Evolutionary conservation across 2,113 vertebrate genomes (phyloP).

Genomic region (Pyxicephalus adspersus): DNA sequence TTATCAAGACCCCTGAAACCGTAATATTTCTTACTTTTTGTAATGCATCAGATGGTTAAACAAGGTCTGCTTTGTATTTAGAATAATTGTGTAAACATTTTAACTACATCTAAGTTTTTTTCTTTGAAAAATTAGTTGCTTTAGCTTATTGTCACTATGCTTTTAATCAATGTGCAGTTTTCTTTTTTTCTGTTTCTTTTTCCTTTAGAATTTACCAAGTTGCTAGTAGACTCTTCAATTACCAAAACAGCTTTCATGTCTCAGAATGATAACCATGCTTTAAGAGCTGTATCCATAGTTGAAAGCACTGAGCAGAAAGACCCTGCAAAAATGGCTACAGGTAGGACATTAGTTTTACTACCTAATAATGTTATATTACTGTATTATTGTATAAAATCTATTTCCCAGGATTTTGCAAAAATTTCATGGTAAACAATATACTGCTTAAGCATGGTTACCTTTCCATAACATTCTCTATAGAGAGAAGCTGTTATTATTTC

Average conservation of each 20-base stretch:
- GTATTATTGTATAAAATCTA: background rate
- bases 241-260: slow-evolving; percentile 52
- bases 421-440: no score
- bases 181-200: slow-evolving; percentile 38
- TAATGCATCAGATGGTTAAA: background rate
- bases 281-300: slow-evolving; percentile 67
- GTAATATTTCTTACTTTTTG: background rate
- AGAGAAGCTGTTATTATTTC: no score
- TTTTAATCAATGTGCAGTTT: background rate
- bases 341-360: slow-evolving; percentile 68
- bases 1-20: no score
- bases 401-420: no score
- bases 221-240: slow-evolving; percentile 65
- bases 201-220: slow-evolving; percentile 70
- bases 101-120: background rate
- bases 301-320: slow-evolving; percentile 66
- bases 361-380: background rate
- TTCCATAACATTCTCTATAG: no score
- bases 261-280: slow-evolving; percentile 65
- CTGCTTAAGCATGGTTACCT: no score
- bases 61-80: background rate
- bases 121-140: background rate
- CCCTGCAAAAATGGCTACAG: slow-evolving; percentile 82
- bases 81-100: background rate
- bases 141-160: background rate